Conservation (phyloP, 2,113 vertebrate genomes). For the Silurus asotus region DNA sequence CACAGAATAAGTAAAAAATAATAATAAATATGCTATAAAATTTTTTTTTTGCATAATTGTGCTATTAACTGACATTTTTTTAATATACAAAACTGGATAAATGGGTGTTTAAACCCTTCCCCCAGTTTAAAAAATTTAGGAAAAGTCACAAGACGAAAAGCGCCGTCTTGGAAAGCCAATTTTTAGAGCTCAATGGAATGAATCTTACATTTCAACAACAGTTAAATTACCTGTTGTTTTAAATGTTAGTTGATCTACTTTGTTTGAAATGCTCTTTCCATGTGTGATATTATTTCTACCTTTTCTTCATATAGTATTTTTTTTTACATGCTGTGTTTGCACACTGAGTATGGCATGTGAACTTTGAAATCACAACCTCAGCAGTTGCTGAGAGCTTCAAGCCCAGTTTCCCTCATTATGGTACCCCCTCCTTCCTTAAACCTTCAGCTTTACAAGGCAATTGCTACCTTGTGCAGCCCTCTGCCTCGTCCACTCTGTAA, state of each 20-base stretch:
- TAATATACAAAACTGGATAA: too few relatives aligned
- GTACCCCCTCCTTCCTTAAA: constrained; percentile 43
- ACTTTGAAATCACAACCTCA: constrained; percentile 52
- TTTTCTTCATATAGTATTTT: not conserved
- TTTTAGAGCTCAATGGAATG: not conserved
- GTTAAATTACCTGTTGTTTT: not conserved
- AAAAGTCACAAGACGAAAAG: not conserved
- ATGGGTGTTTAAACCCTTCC: not conserved
- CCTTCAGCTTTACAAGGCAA: constrained; percentile 58
- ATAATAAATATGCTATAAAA: not conserved
- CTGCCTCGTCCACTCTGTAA: constrained; percentile 69
- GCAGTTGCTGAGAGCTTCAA: constrained; percentile 46
- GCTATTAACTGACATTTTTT: not conserved
- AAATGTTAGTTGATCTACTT: not conserved
- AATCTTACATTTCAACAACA: not conserved
- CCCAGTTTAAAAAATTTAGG: not conserved
- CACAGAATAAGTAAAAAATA: not conserved
- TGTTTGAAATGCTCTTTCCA: not conserved
- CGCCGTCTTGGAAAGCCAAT: not conserved
- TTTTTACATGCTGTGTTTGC: constrained; percentile 12
- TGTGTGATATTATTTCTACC: not conserved
- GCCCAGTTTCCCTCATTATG: constrained; percentile 50
- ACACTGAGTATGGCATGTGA: constrained; percentile 25
- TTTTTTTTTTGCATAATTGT: not conserved
- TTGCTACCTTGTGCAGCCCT: constrained; percentile 69